A percentile compares a stretch with the other conserved stretches of the same genome.
Evolutionary conservation across 2,113 vertebrate species (phyloP).

Genomic region (Pygoscelis antarcticus): DNA sequence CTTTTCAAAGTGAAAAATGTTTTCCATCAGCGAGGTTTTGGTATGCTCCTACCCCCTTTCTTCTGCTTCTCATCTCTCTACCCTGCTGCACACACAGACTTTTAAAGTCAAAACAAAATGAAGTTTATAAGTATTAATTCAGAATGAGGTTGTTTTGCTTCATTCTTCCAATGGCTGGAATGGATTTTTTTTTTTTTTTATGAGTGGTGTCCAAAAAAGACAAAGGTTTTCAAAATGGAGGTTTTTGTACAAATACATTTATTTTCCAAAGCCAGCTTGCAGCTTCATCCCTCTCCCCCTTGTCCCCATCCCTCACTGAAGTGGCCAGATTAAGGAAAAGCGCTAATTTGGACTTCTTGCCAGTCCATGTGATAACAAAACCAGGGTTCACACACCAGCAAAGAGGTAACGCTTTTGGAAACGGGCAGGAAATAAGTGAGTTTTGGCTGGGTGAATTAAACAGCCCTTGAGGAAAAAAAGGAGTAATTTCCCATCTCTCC

Average conservation of each 20-base stretch:
- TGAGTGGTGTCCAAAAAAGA: background rate
- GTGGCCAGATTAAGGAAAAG: background rate
- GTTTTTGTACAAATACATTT: background rate
- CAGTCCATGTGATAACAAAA: background rate
- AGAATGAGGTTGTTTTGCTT: background rate
- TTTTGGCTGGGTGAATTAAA: background rate
- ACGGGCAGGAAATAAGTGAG: background rate
- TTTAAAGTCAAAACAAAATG: conserved; percentile 8
- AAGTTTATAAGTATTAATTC: background rate
- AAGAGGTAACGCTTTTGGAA: background rate
- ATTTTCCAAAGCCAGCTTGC: background rate
- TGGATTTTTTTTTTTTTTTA: background rate
- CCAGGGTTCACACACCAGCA: background rate
- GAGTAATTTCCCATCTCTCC: background rate
- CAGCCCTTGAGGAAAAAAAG: background rate
- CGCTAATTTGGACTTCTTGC: background rate
- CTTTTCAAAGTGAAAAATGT: background rate
- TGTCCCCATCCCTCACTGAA: background rate
- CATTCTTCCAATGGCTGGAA: conserved; percentile 9
- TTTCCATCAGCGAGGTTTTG: background rate
- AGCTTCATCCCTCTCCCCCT: background rate
- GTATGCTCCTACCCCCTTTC: background rate
- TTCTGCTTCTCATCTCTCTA: background rate
- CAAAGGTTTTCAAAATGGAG: background rate
- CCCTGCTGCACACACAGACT: background rate